Percentiles rank a stretch among this genome's conserved stretches.
These are phyloP conservation scores for Acipenser oxyrinchus DNA, from an alignment of 2,797 vertebrate genomes.

Conservation along the genomic window DNA sequence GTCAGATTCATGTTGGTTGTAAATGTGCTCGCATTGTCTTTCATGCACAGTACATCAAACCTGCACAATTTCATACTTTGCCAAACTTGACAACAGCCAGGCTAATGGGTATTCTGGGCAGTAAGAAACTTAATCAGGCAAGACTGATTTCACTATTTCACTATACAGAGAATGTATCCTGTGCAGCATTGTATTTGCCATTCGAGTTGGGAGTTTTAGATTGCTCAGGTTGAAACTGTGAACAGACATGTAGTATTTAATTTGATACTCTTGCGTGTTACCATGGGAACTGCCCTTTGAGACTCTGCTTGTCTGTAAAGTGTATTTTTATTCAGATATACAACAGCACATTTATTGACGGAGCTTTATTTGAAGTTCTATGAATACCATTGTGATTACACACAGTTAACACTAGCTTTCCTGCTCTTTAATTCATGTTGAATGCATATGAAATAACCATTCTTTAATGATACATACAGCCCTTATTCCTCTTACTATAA, in stretches of 20 bases:
- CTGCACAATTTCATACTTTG: not conserved
- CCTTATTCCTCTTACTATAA: too few species aligned
- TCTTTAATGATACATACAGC: too few species aligned
- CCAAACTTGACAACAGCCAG: not conserved
- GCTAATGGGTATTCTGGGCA: not conserved
- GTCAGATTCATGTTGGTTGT: not conserved
- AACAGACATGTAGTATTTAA: constrained; percentile 1
- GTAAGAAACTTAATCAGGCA: constrained; percentile 1
- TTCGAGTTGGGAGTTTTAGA: not conserved
- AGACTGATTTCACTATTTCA: constrained; percentile 4
- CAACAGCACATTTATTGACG: too few species aligned
- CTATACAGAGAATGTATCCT: constrained; percentile 1
- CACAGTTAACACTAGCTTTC: too few species aligned
- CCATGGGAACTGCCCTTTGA: constrained; percentile 7
- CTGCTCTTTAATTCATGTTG: too few species aligned
- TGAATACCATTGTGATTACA: too few species aligned
- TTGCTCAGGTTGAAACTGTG: not conserved
- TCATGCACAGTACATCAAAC: not conserved
- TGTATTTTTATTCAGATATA: too few species aligned
- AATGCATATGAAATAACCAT: too few species aligned
- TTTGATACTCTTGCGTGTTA: constrained; percentile 6
- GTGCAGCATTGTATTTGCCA: not conserved
- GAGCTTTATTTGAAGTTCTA: too few species aligned
- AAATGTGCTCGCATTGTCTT: not conserved
- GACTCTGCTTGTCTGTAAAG: constrained; percentile 4